Conservation (phyloP, 1,140 invertebrate genomes). For the Chrysopa pallens region DNA sequence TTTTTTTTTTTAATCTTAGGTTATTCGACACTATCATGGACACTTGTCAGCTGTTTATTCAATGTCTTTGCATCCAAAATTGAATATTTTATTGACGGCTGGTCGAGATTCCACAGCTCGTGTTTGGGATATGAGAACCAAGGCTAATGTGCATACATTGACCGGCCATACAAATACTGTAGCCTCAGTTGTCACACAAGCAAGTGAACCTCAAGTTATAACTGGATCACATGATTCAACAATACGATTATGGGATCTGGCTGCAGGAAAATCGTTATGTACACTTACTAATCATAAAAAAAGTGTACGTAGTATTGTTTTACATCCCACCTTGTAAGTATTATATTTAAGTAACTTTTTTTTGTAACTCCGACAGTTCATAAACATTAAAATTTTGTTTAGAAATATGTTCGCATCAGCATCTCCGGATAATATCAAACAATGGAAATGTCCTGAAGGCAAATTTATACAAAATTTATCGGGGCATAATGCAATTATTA, state of each 20-base stretch:
- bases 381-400: constrained; percentile 11
- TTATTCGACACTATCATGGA: constrained; percentile 97
- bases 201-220: constrained; percentile 81
- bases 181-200: constrained; percentile 82
- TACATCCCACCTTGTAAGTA: constrained; percentile 75
- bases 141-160: constrained; percentile 94
- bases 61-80: constrained; percentile 83
- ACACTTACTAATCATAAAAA: constrained; percentile 99
- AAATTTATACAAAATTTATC: constrained; percentile 95
- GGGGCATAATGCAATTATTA: constrained; percentile 95
- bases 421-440: constrained; percentile 97
- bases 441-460: constrained; percentile 97
- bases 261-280: constrained; percentile 82
- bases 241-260: constrained; percentile 92
- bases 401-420: constrained; percentile 94
- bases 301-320: constrained; percentile 76
- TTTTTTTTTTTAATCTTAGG: constrained; percentile 24
- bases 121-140: constrained; percentile 98
- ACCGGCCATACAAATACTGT: constrained; percentile 96
- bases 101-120: constrained; percentile 89
- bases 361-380: too few species aligned
- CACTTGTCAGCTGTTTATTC: constrained; percentile 95
- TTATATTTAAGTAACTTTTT: background rate
- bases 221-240: constrained; percentile 72
- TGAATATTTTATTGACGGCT: constrained; percentile 88